Evolutionary conservation across 2,113 vertebrate genomes (phyloP).

Genomic region (Kobus ellipsiprymnus): DNA sequence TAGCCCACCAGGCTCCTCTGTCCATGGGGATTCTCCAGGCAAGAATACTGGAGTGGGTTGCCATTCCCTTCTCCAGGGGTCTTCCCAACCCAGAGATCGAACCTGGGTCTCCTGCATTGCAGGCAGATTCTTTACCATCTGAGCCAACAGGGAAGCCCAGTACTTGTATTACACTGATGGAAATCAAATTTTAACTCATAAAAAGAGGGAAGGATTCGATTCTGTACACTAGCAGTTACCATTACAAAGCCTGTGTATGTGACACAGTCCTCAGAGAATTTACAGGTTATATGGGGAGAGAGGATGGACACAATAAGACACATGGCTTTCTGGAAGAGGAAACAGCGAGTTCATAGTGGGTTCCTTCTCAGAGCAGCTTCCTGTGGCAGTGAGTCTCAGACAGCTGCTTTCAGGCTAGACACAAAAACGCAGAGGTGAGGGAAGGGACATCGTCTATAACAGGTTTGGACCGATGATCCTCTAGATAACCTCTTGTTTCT

Average conservation of each 20-base stretch:
- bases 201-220: background rate
- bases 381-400: background rate
- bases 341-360: rapidly evolving
- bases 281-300: background rate
- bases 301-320: background rate
- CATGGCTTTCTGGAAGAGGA: background rate
- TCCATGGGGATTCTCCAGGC: background rate
- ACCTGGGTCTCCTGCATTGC: background rate
- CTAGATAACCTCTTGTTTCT: background rate
- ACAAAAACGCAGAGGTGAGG: background rate
- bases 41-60: background rate
- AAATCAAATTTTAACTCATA: background rate
- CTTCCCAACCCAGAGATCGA: background rate
- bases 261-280: background rate
- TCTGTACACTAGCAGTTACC: background rate
- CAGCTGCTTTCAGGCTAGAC: background rate
- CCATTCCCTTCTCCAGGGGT: background rate
- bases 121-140: background rate
- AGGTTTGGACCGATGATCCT: background rate
- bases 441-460: background rate
- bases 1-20: background rate
- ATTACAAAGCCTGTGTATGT: background rate
- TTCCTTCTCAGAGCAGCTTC: background rate
- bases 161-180: background rate
- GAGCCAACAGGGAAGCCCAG: background rate